A percentile compares a stretch with the other conserved stretches of the same genome.
These are phyloP conservation scores for Heloderma charlesbogerti DNA, from an alignment of 2,113 vertebrate genomes.

Conservation along the genomic window DNA sequence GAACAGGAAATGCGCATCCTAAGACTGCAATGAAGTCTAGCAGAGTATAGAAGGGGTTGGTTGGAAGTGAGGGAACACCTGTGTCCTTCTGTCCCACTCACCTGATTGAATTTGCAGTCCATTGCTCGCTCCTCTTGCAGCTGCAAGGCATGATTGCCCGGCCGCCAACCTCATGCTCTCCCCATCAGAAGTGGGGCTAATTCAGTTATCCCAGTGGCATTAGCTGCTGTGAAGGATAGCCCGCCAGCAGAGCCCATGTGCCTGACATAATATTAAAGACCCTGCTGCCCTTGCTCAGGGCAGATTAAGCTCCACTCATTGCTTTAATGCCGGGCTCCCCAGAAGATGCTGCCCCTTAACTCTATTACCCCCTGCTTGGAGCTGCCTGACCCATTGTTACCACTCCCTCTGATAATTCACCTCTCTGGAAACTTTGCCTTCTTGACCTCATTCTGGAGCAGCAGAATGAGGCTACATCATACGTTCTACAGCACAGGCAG, in stretches of 20 bases:
- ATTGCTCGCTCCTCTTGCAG: constrained; percentile 77
- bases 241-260: constrained; percentile 78
- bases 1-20: not conserved
- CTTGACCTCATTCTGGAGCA: constrained; percentile 82
- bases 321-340: constrained; percentile 81
- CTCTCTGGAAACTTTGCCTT: constrained; percentile 91
- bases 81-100: constrained; percentile 62
- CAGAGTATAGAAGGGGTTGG: not conserved
- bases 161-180: constrained; percentile 86
- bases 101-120: constrained; percentile 85
- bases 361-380: constrained; percentile 86
- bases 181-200: constrained; percentile 85
- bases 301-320: constrained; percentile 92
- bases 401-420: constrained; percentile 86
- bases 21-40: not conserved
- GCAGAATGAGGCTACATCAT: constrained; percentile 28
- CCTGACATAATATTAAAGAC: constrained; percentile 86
- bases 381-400: constrained; percentile 79
- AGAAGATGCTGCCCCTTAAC: constrained; percentile 85
- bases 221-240: constrained; percentile 85
- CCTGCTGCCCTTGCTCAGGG: constrained; percentile 85
- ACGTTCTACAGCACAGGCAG: not conserved
- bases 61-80: constrained; percentile 36
- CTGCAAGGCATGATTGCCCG: constrained; percentile 85
- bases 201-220: constrained; percentile 91